A percentile compares a stretch with the other conserved stretches of the same genome.
These are phyloP conservation scores for Pangasius larnaudii DNA, from an alignment of 2,797 vertebrate genomes.

Conservation along the genomic window DNA sequence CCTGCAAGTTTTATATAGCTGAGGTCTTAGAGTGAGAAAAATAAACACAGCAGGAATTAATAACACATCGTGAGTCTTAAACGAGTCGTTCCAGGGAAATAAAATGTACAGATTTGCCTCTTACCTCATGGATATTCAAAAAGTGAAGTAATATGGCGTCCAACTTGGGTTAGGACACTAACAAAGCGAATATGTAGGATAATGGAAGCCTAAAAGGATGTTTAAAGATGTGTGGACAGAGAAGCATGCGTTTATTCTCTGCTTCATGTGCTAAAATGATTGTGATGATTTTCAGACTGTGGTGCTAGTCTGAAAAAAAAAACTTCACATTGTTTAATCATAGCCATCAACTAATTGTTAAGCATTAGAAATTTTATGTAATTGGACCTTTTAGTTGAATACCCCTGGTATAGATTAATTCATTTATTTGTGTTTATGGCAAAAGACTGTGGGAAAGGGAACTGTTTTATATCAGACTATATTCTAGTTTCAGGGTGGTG, in stretches of 20 bases:
- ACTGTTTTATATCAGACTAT: neutral
- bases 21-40: neutral
- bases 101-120: neutral
- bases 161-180: neutral
- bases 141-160: no score
- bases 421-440: neutral
- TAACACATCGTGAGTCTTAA: neutral
- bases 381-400: neutral
- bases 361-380: neutral
- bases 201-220: neutral
- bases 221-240: neutral
- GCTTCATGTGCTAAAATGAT: neutral
- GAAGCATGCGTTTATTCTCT: neutral
- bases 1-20: neutral
- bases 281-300: no score
- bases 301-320: neutral
- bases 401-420: neutral
- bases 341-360: neutral
- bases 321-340: neutral
- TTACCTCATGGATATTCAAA: neutral
- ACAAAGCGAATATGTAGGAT: neutral
- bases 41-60: neutral
- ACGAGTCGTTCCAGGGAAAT: neutral
- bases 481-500: slow-evolving; percentile 89
- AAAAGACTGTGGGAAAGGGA: neutral